A percentile compares a stretch with the other conserved stretches of the same genome.
These are phyloP conservation scores for Manis crassicaudata DNA, from an alignment of 2,797 vertebrate species.

Conservation along the genomic window DNA sequence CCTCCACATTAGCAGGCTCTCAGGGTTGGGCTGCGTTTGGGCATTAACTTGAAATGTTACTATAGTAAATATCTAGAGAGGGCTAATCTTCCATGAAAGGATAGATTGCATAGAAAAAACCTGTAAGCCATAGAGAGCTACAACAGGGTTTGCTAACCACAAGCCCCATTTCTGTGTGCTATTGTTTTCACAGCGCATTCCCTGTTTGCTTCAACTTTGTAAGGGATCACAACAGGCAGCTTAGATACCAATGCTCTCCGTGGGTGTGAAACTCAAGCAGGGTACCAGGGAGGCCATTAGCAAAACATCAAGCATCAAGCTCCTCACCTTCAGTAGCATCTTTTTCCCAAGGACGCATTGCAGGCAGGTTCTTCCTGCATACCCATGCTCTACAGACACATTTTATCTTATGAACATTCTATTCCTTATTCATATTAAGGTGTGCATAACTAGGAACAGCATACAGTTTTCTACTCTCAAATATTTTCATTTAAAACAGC, in stretches of 20 bases:
- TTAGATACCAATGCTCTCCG: neutral
- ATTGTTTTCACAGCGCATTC: neutral
- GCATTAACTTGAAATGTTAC: slow-evolving; percentile 47
- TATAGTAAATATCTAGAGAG: slow-evolving; percentile 21
- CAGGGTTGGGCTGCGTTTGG: neutral
- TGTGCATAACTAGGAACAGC: neutral
- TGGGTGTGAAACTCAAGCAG: neutral
- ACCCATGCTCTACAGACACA: neutral
- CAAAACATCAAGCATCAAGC: neutral
- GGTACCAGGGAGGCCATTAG: neutral
- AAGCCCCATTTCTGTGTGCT: neutral
- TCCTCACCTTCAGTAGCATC: neutral
- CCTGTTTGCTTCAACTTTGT: neutral
- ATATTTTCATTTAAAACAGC: slow-evolving; percentile 36
- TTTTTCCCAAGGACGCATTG: neutral
- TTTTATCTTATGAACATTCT: neutral
- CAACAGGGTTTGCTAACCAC: neutral
- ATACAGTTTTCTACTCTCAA: neutral
- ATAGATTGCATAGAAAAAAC: neutral
- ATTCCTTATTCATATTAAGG: neutral
- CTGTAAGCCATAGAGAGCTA: neutral
- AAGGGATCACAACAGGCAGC: neutral
- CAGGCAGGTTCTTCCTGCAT: neutral
- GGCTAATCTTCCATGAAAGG: neutral
- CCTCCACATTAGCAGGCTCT: neutral